Evolutionary conservation across 2,888 invertebrate genomes (phyloP), one percentile per base, ranked within the genome.

Genomic region (Strigamia maritima): DNA sequence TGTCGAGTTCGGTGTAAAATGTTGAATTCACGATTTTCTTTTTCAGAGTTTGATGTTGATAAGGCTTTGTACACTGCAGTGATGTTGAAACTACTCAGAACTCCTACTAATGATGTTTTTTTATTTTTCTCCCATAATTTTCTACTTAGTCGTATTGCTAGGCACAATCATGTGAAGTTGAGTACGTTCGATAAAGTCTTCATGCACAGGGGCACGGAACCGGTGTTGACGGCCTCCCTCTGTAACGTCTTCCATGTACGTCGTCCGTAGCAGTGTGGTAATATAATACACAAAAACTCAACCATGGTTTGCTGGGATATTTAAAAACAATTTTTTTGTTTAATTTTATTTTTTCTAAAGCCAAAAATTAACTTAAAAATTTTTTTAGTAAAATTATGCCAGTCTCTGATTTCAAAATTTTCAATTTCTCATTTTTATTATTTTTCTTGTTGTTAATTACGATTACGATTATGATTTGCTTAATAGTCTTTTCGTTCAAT

Each of bases 111-210:
- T 79, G 79, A 77, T 70, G 31, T 77, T 49, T 79, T 79, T 77
- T 77, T 79, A 77, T 79, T 79, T 79, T 74, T 79, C 79, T 79
- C 79, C 79, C 76, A 77, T 79, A 76, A 79, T 79, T 79, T 77
- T 79, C 76, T 44, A 74, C 79, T 79, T 79, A 79, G 77, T 77
- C 38, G 26, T 79, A 79, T 77, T 60, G 76, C 76, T 76, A 76
- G 79, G 79, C 77, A 70, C 38, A 60, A 60, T 60, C 60, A 60
- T 60, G 60, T 77, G 77, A 28, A 44, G 65, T 35, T 24, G 49
- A 38, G 24, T 77, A 31, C 77, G 77, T 77, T 31, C 54, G 77
- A 8, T 77, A 77, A 77, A 77, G 77, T 60, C 77, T 44, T n/a
- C 77, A 65, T 14, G 24, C 65, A 65, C 76, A 79, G 79, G 44